phyloP scores from a whole-genome alignment of 2,888 invertebrate genomes.

The Globia sparganii region DNA sequence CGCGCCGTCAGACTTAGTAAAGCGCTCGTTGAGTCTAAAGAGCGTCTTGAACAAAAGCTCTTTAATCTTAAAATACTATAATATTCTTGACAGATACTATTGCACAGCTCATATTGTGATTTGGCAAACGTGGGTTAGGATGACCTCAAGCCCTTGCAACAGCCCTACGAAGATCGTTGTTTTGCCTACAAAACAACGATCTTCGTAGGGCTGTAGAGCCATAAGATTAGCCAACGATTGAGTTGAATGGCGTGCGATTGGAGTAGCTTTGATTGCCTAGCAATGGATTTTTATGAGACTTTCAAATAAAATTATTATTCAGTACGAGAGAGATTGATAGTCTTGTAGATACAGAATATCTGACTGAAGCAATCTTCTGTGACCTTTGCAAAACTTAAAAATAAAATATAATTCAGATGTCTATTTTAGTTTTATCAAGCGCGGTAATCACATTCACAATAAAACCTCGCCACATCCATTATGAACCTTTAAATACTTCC shows the following conservation, averaged over 20 bases:
- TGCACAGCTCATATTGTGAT: no score
- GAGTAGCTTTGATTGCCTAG: background rate
- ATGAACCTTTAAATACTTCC: slow-evolving; percentile 56
- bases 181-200: background rate
- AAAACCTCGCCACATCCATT: slow-evolving; percentile 18
- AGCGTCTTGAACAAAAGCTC: no score
- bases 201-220: background rate
- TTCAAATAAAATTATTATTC: background rate
- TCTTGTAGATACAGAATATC: background rate
- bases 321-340: background rate
- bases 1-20: no score
- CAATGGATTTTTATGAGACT: background rate
- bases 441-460: background rate
- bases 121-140: background rate
- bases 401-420: background rate
- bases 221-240: background rate
- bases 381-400: background rate
- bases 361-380: background rate
- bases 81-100: no score
- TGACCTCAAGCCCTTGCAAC: background rate
- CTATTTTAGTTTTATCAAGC: background rate
- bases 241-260: background rate
- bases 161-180: no score
- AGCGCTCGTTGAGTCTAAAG: no score
- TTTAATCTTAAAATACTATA: no score